These are phyloP conservation scores for Acanthurus lineatus DNA, from an alignment of 2,797 vertebrate genomes.

Conservation along the genomic window DNA sequence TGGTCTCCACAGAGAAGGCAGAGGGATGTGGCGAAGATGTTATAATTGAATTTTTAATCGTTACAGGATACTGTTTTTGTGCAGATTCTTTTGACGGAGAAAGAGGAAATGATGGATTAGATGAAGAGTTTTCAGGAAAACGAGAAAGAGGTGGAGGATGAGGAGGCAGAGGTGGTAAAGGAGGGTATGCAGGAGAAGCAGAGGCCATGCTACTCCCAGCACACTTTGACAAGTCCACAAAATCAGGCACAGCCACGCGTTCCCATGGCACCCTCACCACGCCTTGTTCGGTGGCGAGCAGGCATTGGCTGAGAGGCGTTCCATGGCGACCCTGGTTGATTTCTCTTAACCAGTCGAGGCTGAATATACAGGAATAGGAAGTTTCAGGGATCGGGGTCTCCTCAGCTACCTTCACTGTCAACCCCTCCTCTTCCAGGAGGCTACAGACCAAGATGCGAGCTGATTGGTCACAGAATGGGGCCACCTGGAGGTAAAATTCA, in stretches of 20 bases:
- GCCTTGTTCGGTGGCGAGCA: conserved; percentile 88
- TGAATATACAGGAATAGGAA: conserved; percentile 87
- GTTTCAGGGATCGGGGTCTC: conserved; percentile 85
- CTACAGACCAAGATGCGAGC: conserved; percentile 87
- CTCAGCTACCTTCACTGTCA: conserved; percentile 76
- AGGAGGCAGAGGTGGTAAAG: conserved; percentile 52
- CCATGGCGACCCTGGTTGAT: conserved; percentile 83
- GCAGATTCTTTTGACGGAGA: conserved; percentile 39
- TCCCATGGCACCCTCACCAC: conserved; percentile 88
- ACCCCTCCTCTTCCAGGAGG: conserved; percentile 86
- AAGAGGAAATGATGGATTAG: conserved; percentile 27
- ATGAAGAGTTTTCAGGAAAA: conserved; percentile 38
- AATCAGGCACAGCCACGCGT: conserved; percentile 87
- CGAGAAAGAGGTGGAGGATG: conserved; percentile 49
- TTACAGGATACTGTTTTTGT: conserved; percentile 38
- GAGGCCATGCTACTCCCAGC: conserved; percentile 75
- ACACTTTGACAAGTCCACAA: conserved; percentile 77
- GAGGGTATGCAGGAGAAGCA: conserved; percentile 56
- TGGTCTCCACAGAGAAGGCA: conserved; percentile 82
- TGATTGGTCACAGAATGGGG: conserved; percentile 81
- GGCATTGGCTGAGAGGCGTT: conserved; percentile 84
- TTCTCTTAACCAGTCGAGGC: conserved; percentile 86
- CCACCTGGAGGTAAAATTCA: conserved; percentile 93
- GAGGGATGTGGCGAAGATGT: conserved; percentile 57
- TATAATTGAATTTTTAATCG: conserved; percentile 48